Evolutionary conservation across 37 sponge, comb jelly and placozoan genomes (phyloP), one percentile per base, ranked within the genome.

Genomic region (Agelas oroides): DNA sequence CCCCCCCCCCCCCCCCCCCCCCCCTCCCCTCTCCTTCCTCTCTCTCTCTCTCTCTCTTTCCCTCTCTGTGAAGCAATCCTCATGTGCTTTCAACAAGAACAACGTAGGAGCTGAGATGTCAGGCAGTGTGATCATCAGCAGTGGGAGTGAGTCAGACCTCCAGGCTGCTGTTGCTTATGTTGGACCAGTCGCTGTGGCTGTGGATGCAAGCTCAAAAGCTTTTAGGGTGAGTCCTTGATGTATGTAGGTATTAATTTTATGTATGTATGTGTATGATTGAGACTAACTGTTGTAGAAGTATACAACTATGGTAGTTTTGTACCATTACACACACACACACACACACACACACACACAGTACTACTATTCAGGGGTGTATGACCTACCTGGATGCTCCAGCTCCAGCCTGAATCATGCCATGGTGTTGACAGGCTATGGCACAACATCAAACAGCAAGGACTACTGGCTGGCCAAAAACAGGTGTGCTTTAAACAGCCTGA

Each of bases 381-480:
- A 35, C 34, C n/a, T 36, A 19, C 40, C 66, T 16, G 39, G 67
- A 1, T 79, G 79, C 30, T 65, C 66, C 27, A 79, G 53, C 66
- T 53, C 65, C 66, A 65, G 31, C 16, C 41, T 79, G 25, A 79
- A 20, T 39, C 79, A 79, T 34, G 65, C 65, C 12, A 65, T 89
- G 66, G 79, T 89, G 63, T 71, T 85, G 19, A 75, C 84, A 24
- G 90, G 90, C 16, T 89, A 89, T 52, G 90, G 61, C 13, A 46
- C 58, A n/a, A 36, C 59, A 19, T 80, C 34, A 52, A 75, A 81
- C 28, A 59, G 18, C 14, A 85, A 34, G 3, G 53, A 61, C 53
- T 87, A 87, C 73, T 87, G 88, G 88, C 79, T 78, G 12, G 64
- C 80, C 37, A 87, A 87, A 39, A 87, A 87, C 81, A 79, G 79